Evolutionary conservation across 2,113 vertebrate genomes (phyloP).

Genomic region (Struthidea cinerea): DNA sequence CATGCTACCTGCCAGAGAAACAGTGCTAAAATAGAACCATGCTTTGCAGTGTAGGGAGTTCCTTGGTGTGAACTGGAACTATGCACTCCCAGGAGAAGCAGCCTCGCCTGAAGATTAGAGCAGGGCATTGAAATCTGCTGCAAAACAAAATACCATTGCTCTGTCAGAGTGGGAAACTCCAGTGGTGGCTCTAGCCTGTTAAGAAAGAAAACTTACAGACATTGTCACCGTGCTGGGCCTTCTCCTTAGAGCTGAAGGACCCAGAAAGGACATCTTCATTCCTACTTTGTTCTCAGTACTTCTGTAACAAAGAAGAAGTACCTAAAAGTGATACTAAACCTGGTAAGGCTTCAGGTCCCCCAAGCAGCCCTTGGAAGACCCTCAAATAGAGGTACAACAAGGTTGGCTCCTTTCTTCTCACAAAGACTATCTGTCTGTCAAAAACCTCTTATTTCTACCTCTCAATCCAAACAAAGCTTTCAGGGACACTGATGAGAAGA

Average conservation of each 20-base stretch:
- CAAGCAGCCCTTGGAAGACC: not conserved
- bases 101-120: not conserved
- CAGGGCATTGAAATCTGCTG: not conserved
- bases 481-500: accelerated
- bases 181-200: not conserved
- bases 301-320: not conserved
- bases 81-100: not conserved
- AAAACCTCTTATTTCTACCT: not conserved
- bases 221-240: not conserved
- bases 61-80: not conserved
- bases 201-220: not conserved
- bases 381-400: not conserved
- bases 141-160: not conserved
- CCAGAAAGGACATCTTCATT: not conserved
- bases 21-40: not conserved
- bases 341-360: not conserved
- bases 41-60: not conserved
- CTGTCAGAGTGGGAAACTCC: not conserved
- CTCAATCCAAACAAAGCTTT: not conserved
- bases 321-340: not conserved
- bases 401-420: not conserved
- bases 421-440: not conserved
- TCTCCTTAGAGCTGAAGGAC: not conserved
- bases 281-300: not conserved
- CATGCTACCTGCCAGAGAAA: not conserved